Evolutionary conservation across 2,797 vertebrate species (phyloP).

Genomic region (Stomatorhinus walkeri): DNA sequence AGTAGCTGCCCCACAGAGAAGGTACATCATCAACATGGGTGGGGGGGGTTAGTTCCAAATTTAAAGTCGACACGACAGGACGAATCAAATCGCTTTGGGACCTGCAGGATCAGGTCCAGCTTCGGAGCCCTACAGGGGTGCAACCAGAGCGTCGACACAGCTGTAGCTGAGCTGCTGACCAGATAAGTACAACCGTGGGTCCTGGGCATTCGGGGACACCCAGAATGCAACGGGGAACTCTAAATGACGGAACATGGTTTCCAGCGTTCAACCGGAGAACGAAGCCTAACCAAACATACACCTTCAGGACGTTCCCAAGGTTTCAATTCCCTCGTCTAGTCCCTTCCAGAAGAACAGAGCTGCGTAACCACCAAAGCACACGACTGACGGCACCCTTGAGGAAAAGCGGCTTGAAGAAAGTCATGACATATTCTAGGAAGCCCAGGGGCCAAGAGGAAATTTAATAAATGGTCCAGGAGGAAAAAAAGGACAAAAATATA

Average conservation of each 20-base stretch:
- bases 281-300: not conserved
- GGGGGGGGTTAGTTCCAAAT: not conserved
- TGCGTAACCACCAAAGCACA: not conserved
- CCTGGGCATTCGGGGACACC: not conserved
- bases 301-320: not conserved
- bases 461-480: slow-evolving; percentile 11
- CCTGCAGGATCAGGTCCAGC: not conserved
- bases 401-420: slow-evolving; percentile 28
- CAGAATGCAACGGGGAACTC: not conserved
- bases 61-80: not conserved
- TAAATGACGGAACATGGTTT: not conserved
- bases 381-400: not conserved
- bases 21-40: not conserved
- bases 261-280: not conserved
- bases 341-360: not conserved
- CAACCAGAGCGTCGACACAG: not conserved
- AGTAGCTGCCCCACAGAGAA: not conserved
- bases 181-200: not conserved
- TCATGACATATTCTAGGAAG: slow-evolving; percentile 32
- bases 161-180: not conserved
- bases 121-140: not conserved
- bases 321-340: not conserved
- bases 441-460: slow-evolving; percentile 15
- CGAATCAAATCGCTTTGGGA: not conserved
- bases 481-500: not conserved